Evolutionary conservation across 2,888 invertebrate genomes (phyloP).

Genomic region (Trichopria drosophilae): DNA sequence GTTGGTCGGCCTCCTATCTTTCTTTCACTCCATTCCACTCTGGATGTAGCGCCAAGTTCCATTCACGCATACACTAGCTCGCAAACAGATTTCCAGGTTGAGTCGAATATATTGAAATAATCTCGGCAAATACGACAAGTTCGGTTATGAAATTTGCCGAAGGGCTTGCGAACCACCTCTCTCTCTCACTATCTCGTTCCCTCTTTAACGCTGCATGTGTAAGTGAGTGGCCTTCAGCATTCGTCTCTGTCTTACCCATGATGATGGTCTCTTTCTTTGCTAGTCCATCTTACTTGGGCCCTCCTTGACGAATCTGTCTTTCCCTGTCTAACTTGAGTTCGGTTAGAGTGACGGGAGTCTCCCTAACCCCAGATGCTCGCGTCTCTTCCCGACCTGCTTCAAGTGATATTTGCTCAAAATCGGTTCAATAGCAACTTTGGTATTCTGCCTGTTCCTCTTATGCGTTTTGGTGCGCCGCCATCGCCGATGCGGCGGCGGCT

Average conservation of each 20-base stretch:
- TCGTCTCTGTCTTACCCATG: constrained; percentile 30
- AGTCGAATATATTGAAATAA: constrained; percentile 60
- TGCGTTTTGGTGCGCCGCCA: constrained; percentile 47
- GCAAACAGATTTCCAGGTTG: constrained; percentile 58
- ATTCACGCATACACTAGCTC: constrained; percentile 58
- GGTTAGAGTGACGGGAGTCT: constrained; percentile 27
- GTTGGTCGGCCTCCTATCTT: constrained; percentile 3
- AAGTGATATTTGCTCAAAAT: constrained; percentile 58
- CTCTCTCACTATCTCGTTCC: constrained; percentile 41
- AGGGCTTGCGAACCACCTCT: constrained; percentile 57
- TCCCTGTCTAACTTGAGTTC: constrained; percentile 31
- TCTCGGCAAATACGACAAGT: constrained; percentile 60
- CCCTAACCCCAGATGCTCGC: constrained; percentile 37
- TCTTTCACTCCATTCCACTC: constrained; percentile 23
- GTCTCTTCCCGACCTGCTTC: constrained; percentile 49
- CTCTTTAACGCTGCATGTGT: too few relatives aligned
- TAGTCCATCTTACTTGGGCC: constrained; percentile 31
- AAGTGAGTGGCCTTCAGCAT: constrained; percentile 10
- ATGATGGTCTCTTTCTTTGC: constrained; percentile 31
- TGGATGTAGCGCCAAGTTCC: constrained; percentile 49
- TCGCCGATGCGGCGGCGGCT: constrained; percentile 23
- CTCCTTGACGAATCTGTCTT: constrained; percentile 25
- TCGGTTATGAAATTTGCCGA: constrained; percentile 60
- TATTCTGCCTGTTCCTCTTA: constrained; percentile 51
- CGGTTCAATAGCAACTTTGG: constrained; percentile 59